Base-by-base conservation (phyloP, 2,888 invertebrate species). In the Amorpha juglandis region DNA sequence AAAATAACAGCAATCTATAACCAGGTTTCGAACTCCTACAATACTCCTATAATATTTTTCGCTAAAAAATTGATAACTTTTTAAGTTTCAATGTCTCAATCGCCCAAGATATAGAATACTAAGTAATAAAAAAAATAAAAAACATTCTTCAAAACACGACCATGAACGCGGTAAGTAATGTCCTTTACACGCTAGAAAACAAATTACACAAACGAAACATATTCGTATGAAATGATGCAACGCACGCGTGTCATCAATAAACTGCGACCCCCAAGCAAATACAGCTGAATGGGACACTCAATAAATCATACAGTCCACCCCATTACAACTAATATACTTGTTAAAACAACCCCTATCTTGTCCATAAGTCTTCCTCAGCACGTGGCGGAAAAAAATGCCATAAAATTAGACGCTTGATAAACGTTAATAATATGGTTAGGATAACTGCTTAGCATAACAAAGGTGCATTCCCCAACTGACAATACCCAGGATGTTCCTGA, bases 271-370 rank as follows among this genome's bases (percentile, higher is more conserved):
- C 86, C 84, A 77, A 75, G 81, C 87, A 87, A 90, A 87, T 87
- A 88, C 87, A 86, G 82, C 87, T 92, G 92, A 81, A 84, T 86
- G 82, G 90, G 92, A 92, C 92, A 88, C 84, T 81, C 85, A 84
- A 92, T 93, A 91, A 91, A 92, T 93, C 93, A 93, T 90, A 80
- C 74, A 82, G 80, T 79, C 73, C 83, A 85, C 92, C 91, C 92
- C 78, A 90, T 90, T 86, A 88, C 85, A 78, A 80, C 87, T 92
- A 92, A 92, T 92, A 91, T 88, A 91, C 85, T 90, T 92, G 92
- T 93, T 92, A 90, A 89, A 92, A 92, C 91, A 92, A 90, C 92
- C 92, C 88, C 86, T 92, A 88, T 92, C 93, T 92, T 86, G 89
- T 91, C 90, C 75, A 78, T 80, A 75, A 77, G 79, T 84, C 88